Base-by-base conservation (phyloP, 2,888 invertebrate genomes). In the Smittia aterrima region DNA sequence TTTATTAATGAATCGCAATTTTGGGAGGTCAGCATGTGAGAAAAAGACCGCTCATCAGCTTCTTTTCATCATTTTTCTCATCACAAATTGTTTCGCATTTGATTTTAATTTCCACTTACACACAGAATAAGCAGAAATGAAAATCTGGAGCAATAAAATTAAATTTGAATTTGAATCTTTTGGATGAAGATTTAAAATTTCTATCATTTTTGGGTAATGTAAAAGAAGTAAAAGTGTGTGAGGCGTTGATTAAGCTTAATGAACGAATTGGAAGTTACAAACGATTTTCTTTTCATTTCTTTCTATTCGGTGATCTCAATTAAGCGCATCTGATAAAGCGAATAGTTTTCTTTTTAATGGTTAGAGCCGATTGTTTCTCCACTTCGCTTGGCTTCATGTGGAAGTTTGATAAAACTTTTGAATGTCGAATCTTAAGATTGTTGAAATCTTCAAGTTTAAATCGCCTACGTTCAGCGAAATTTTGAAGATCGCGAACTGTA, bases 111-210 rank as follows among this genome's bases (percentile, higher is more conserved):
- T 18, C 18, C 7, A 58, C 58, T 58, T 6, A 18, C 4, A 27
- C 22, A 13, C 53, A 4, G 22, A 58, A 18, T 22, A 27, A 64
- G 27, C 53, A 4, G 22, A 58, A 22, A 27, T 24, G 27, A 64
- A 64, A 64, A 64, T 27, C 22, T 64, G 20, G 64, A 25, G 24
- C 64, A 64, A 25, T 64, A 25, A 27, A 64, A 25, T 64, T 64
- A n/a, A 64, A 64, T 64, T 25, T 24, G 64, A n/a, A 3, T 58
- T 47, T 47, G 16, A 13, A 11, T 13, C 38, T 38, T 38, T 38
- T 38, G 38, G 38, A 38, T 11, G 11, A 38, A 47, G 47, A 13
- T 38, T 38, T 38, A 16, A 47, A n/a, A 6, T 47, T 47, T 47
- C 16, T 11, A 6, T 47, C 47, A n/a, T 47, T 47, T 47, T 16